Evolutionary conservation across 1,140 invertebrate genomes (phyloP).

Genomic region (Ips typographus): DNA sequence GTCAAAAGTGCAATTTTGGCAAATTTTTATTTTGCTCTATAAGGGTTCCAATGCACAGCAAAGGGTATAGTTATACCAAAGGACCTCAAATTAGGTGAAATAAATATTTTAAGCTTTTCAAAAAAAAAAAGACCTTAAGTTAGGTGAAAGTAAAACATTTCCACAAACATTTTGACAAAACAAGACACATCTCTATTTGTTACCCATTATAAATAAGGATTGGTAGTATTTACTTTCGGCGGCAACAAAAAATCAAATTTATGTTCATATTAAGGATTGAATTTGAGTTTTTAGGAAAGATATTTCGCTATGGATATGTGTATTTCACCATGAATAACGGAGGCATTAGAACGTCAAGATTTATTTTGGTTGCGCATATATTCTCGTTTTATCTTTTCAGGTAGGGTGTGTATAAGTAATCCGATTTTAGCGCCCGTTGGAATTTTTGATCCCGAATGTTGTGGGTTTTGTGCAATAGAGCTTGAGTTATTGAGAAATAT

Average conservation of each 20-base stretch:
- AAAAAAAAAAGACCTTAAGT: no score
- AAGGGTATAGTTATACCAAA: no score
- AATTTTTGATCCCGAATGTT: constrained; percentile 14
- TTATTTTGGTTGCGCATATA: constrained; percentile 22
- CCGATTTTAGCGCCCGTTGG: constrained; percentile 11
- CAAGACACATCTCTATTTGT: no score
- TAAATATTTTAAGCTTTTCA: no score
- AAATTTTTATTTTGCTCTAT: no score
- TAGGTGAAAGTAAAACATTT: no score
- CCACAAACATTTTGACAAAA: no score
- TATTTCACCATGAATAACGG: constrained; percentile 27
- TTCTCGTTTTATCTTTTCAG: constrained; percentile 24
- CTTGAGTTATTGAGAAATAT: constrained; percentile 14
- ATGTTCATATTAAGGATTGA: constrained; percentile 8
- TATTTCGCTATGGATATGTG: constrained; percentile 19
- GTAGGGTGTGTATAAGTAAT: constrained; percentile 24
- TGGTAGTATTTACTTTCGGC: not conserved
- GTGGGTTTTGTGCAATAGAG: constrained; percentile 6
- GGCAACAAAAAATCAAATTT: constrained; percentile 7
- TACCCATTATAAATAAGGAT: no score
- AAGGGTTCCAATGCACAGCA: no score
- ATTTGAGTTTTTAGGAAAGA: constrained; percentile 7
- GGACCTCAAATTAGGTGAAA: no score
- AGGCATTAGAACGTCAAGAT: constrained; percentile 29
- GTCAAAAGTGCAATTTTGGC: no score